Evolutionary conservation across 2,797 vertebrate species (phyloP).

Genomic region (Coranthus polyacanthus): DNA sequence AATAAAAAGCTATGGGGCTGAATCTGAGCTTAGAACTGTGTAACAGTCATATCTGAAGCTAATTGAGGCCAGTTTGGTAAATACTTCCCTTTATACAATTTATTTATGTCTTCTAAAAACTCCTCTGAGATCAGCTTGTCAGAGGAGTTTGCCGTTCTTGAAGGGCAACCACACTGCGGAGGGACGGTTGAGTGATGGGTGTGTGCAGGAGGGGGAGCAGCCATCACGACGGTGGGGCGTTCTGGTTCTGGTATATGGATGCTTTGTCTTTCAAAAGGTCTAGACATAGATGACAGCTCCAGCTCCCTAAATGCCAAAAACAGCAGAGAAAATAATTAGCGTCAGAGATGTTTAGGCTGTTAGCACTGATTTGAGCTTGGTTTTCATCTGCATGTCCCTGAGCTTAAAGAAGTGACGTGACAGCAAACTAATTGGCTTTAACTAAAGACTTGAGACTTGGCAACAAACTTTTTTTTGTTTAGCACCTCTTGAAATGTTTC

Average conservation of each 20-base stretch:
- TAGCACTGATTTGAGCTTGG: background rate
- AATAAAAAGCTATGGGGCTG: constrained; percentile 59
- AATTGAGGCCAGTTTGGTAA: constrained; percentile 58
- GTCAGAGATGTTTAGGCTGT: background rate
- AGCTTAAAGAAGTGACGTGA: background rate
- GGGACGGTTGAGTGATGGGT: constrained; percentile 43
- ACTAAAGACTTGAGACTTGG: too few species aligned
- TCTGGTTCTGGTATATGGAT: constrained; percentile 96
- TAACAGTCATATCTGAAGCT: constrained; percentile 82
- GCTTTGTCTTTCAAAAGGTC: constrained; percentile 96
- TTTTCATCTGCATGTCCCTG: background rate
- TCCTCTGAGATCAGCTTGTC: constrained; percentile 33
- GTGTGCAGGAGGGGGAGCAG: constrained; percentile 23
- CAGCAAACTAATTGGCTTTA: background rate
- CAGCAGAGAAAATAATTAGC: background rate
- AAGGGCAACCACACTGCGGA: constrained; percentile 39
- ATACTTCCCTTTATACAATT: constrained; percentile 65
- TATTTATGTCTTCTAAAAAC: constrained; percentile 40
- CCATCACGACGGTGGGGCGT: constrained; percentile 84
- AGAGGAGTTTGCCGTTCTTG: constrained; percentile 27
- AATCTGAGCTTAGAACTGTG: constrained; percentile 77
- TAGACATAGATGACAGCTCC: constrained; percentile 97
- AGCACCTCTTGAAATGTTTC: background rate
- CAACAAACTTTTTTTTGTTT: too few species aligned
- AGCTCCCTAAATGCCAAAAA: constrained; percentile 87